Percentiles rank a stretch among this genome's conserved stretches.
These are phyloP conservation scores for Arbacia lixula DNA, from an alignment of 53 echinoderm and acorn worm species.

Conservation along the genomic window DNA sequence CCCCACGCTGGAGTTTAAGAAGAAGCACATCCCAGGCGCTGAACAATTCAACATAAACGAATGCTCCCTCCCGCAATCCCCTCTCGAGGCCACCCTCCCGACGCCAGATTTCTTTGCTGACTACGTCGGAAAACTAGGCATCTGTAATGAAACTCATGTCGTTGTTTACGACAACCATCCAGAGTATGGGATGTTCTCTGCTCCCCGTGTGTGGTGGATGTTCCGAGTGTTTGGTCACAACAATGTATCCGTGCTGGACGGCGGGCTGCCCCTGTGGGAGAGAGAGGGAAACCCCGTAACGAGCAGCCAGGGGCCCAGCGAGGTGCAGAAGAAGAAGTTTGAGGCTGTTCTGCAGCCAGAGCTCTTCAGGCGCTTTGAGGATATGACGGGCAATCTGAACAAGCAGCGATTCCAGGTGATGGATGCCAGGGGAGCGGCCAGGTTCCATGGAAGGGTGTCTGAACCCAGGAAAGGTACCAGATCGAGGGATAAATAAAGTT, in stretches of 20 bases:
- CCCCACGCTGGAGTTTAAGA: constrained; percentile 63
- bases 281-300: constrained; percentile 69
- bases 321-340: constrained; percentile 66
- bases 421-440: constrained; percentile 82
- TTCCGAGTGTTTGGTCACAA: constrained; percentile 86
- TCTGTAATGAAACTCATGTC: constrained; percentile 87
- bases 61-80: constrained; percentile 39
- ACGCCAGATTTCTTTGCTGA: constrained; percentile 72
- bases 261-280: constrained; percentile 81
- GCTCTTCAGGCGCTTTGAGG: constrained; percentile 72
- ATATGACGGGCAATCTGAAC: constrained; percentile 74
- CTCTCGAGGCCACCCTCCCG: constrained; percentile 76
- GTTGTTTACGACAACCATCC: constrained; percentile 88
- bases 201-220: constrained; percentile 93
- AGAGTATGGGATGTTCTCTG: constrained; percentile 76
- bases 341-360: constrained; percentile 65
- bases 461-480: constrained; percentile 94
- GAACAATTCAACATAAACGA: constrained; percentile 74
- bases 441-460: constrained; percentile 65
- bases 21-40: constrained; percentile 82
- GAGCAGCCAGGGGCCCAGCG: constrained; percentile 30
- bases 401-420: constrained; percentile 74
- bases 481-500: too few relatives aligned
- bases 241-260: constrained; percentile 81
- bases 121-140: constrained; percentile 80